Base-by-base conservation (phyloP, 2,113 vertebrate genomes). In the Chaenogobius annularis region DNA sequence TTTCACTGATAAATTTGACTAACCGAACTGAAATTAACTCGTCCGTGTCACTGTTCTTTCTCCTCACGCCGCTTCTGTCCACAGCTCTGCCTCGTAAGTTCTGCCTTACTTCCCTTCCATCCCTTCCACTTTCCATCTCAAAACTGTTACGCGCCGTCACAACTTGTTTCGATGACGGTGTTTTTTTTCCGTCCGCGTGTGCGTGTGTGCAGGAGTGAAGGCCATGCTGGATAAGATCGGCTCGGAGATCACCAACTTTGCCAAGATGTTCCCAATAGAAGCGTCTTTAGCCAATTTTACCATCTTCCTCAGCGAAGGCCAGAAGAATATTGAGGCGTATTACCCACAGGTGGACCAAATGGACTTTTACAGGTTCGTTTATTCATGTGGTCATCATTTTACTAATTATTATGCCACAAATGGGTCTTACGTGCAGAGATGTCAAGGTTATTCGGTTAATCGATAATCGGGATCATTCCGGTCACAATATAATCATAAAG, bases 361-460 rank as follows among this genome's bases (percentile, higher is more conserved):
- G 0, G 95, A 98, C 77, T 96, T 96, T 61, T 97, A 98, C 91
- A 95, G 97, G 98, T 99, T 85, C 65, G 85, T 75, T 31, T 74
- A 19, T 75, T 40, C 6, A 14, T 62, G 19, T 73, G 37, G 37
- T 40, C 26, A 31, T 5, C 61, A 3, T 13, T 17, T 19, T 8
- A 9, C 8, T 9, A n/a, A n/a, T 52, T 52, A 52, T 52, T 52
- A n/a, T 52, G 5, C 17, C 19, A 54, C 2, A 54, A 40, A 40
- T 40, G 37, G 1, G 26, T 31, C 26, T 31, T 31, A 31, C 26
- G 4, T 31, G 26, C 2, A 31, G 26, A 4, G 1, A 31, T 1
- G 26, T 31, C 26, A 31, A 31, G 26, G 4, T 31, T 31, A 31
- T 31, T 31, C 26, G 26, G 26, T 31, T 31, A 31, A 31, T 31